These are phyloP conservation scores for Aromia moschata DNA, from an alignment of 2,888 invertebrate species.

Conservation along the genomic window DNA sequence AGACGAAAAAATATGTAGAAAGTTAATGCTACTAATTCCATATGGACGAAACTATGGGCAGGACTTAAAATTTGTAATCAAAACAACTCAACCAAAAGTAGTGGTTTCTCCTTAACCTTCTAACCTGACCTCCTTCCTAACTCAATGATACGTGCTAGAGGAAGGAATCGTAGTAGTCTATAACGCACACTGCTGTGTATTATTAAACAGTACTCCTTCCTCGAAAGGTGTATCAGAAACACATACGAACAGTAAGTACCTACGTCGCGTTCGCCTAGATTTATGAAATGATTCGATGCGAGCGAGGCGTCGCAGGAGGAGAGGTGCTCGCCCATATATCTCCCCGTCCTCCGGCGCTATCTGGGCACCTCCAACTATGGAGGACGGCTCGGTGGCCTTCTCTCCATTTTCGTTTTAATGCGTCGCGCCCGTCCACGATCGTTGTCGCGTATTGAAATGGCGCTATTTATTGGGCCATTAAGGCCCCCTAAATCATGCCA, in stretches of 20 bases:
- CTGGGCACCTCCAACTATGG: slow-evolving; percentile 49
- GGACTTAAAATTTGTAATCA: too few relatives aligned
- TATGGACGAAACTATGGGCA: too few relatives aligned
- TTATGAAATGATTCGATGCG: slow-evolving; percentile 54
- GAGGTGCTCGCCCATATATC: slow-evolving; percentile 50
- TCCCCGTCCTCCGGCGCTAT: slow-evolving; percentile 51
- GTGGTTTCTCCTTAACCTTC: too few relatives aligned
- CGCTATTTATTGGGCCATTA: slow-evolving; percentile 71
- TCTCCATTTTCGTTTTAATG: slow-evolving; percentile 59
- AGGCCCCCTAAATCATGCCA: slow-evolving; percentile 69
- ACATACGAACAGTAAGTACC: slow-evolving; percentile 32
- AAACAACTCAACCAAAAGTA: too few relatives aligned
- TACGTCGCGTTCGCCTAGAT: slow-evolving; percentile 45
- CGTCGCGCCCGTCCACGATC: slow-evolving; percentile 61
- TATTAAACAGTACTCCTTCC: slow-evolving; percentile 39
- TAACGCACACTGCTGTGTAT: too few relatives aligned
- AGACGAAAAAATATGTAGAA: too few relatives aligned
- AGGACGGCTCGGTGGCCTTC: slow-evolving; percentile 50
- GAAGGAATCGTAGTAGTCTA: too few relatives aligned
- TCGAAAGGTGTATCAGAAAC: slow-evolving; percentile 41
- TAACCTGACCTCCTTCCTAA: too few relatives aligned
- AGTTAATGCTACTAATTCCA: too few relatives aligned
- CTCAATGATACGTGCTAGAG: too few relatives aligned
- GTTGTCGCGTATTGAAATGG: slow-evolving; percentile 67
- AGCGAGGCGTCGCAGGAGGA: slow-evolving; percentile 39